A percentile compares a stretch with the other conserved stretches of the same genome.
Evolutionary conservation across 2,113 vertebrate genomes (phyloP).

Genomic region (Microtus oregoni): DNA sequence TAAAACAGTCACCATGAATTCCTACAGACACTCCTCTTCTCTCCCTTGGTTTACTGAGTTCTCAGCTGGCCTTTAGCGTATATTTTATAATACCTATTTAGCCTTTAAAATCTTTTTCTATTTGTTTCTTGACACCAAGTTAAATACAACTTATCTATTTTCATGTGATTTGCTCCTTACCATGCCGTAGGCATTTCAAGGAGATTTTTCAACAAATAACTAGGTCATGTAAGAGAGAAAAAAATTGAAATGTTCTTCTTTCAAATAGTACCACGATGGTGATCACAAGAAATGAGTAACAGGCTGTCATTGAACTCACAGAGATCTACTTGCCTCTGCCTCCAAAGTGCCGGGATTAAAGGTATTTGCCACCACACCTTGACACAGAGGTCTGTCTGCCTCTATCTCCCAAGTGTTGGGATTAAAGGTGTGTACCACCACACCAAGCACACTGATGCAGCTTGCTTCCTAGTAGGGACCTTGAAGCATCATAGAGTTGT

Average conservation of each 20-base stretch:
- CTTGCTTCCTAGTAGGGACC: too few species aligned
- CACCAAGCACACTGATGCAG: too few species aligned
- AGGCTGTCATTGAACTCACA: too few species aligned
- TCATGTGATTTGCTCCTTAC: not conserved
- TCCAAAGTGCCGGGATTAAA: too few species aligned
- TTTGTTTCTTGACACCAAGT: not conserved
- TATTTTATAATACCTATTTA: not conserved
- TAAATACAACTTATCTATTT: not conserved
- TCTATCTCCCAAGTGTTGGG: too few species aligned
- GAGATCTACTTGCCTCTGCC: too few species aligned
- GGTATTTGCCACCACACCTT: too few species aligned
- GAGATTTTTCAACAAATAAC: not conserved
- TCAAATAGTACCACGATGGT: not conserved
- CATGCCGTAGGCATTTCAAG: not conserved
- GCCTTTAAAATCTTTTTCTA: conserved; percentile 31
- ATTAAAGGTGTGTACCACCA: too few species aligned
- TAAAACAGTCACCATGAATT: not conserved
- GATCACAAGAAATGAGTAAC: not conserved
- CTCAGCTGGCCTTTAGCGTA: not conserved
- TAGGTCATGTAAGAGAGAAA: not conserved
- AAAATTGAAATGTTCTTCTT: not conserved
- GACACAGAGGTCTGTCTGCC: too few species aligned
- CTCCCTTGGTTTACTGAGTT: not conserved
- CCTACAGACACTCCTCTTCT: not conserved
- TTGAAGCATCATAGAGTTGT: too few species aligned